phyloP scores from a whole-genome alignment of 2,113 vertebrate genomes.

The Daubentonia madagascariensis region DNA sequence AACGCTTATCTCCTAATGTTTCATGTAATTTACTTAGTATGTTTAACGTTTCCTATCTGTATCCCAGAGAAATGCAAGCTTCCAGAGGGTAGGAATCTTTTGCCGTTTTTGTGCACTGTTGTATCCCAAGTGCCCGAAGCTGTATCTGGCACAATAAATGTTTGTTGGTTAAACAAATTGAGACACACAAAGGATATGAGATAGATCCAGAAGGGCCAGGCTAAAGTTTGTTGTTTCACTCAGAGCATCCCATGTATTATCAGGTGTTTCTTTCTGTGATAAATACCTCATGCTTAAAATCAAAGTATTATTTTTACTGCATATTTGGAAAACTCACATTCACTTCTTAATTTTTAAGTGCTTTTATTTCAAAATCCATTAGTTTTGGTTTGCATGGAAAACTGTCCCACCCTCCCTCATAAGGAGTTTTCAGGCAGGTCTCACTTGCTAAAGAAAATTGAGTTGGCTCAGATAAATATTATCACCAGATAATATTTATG shows the following conservation, averaged over 20 bases:
- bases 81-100: not conserved
- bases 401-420: not conserved
- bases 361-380: not conserved
- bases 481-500: not conserved
- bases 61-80: not conserved
- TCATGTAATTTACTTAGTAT: not conserved
- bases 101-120: not conserved
- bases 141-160: not conserved
- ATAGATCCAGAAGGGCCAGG: not conserved
- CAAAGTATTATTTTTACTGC: not conserved
- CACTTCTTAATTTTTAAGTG: not conserved
- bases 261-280: not conserved
- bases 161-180: not conserved
- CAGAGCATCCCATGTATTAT: not conserved
- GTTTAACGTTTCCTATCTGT: not conserved
- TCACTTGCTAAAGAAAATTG: conserved; percentile 19
- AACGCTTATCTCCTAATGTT: not conserved
- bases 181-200: not conserved
- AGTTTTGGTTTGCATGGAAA: not conserved
- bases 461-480: not conserved
- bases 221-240: not conserved
- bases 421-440: not conserved
- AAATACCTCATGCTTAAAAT: not conserved
- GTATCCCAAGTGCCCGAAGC: not conserved
- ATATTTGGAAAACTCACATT: not conserved